Conservation (phyloP, 1,140 invertebrate genomes). For the Cydia splendana region DNA sequence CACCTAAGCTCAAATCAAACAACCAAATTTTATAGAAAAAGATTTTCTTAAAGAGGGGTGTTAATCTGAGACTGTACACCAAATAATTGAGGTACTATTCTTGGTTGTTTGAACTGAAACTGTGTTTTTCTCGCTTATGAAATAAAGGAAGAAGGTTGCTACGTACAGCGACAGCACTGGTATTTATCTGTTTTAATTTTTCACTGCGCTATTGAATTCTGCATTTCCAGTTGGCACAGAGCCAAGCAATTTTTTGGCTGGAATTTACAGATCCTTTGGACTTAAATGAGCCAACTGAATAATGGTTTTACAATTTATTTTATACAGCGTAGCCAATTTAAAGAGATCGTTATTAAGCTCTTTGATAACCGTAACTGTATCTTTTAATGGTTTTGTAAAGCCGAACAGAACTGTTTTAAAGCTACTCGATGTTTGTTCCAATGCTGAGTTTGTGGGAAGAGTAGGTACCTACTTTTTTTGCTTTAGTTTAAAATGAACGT, state of each 20-base stretch:
- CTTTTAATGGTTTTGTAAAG: not conserved
- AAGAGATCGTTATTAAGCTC: not conserved
- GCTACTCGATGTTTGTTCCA: no score
- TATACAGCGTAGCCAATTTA: constrained; percentile 4
- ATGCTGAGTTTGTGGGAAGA: no score
- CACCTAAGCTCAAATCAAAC: no score
- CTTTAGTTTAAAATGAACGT: no score
- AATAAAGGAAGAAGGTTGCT: not conserved
- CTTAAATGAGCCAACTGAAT: constrained; percentile 20
- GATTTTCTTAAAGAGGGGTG: no score
- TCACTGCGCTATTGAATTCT: constrained; percentile 32
- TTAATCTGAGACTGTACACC: no score
- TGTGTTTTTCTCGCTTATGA: not conserved
- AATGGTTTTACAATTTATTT: constrained; percentile 29
- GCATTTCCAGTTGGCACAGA: constrained; percentile 22
- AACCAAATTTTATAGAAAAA: no score
- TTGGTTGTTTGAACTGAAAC: not conserved
- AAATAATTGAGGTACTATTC: not conserved
- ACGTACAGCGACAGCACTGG: constrained; percentile 18
- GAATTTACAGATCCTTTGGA: constrained; percentile 28
- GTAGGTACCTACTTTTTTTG: no score
- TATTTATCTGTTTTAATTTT: constrained; percentile 32
- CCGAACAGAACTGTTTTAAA: not conserved
- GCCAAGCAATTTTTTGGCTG: constrained; percentile 27
- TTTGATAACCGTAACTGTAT: not conserved